phyloP scores from a whole-genome alignment of 2,888 invertebrate species.

The Drosophila multiciliata region DNA sequence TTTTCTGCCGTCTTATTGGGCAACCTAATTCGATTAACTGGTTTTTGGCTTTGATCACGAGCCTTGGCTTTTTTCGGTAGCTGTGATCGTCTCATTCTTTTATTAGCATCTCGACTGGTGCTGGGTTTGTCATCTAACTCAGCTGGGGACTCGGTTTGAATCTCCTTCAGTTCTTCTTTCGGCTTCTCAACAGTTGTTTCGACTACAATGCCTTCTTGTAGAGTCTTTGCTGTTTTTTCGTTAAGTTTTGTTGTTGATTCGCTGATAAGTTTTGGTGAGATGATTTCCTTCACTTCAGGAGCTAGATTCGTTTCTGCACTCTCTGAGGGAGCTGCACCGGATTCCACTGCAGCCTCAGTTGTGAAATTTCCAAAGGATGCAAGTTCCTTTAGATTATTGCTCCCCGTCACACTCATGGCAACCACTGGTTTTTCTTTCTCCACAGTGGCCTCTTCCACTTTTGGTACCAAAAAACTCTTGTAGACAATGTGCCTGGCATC shows the following conservation, averaged over 20 bases:
- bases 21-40: constrained; percentile 44
- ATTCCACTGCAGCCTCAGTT: too few species aligned
- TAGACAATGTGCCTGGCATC: constrained; percentile 66
- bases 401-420: neutral
- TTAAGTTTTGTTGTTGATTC: neutral
- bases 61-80: constrained; percentile 46
- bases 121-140: constrained; percentile 54
- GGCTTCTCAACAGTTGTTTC: neutral
- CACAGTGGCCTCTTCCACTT: neutral
- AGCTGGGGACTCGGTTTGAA: neutral
- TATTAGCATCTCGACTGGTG: constrained; percentile 59
- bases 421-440: neutral
- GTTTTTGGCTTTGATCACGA: constrained; percentile 65
- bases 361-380: neutral
- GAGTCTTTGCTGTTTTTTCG: neutral
- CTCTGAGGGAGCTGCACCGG: neutral
- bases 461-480: constrained; percentile 69
- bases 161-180: neutral
- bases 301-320: neutral
- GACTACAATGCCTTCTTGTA: too few species aligned
- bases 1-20: constrained; percentile 10
- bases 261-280: neutral
- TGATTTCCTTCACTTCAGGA: neutral
- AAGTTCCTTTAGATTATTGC: neutral
- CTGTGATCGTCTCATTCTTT: constrained; percentile 52